Conservation (phyloP, 2,888 invertebrate genomes). For the Zele albiditarsus region DNA sequence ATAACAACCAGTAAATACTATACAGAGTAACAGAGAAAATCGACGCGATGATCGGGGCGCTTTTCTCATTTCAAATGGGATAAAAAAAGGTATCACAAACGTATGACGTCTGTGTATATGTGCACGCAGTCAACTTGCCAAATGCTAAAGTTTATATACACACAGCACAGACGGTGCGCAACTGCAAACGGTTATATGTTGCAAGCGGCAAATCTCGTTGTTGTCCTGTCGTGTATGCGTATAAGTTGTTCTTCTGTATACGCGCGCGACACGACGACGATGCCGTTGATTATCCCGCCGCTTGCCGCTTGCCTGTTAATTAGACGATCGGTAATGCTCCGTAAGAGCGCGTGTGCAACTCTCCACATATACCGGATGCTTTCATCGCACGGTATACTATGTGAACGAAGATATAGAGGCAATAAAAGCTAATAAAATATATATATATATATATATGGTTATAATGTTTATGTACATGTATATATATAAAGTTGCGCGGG, state of each 20-base stretch:
- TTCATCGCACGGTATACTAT: background rate
- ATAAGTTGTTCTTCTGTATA: constrained; percentile 3
- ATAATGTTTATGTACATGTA: constrained; percentile 7
- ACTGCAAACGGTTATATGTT: background rate
- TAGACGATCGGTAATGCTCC: constrained; percentile 20
- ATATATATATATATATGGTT: background rate
- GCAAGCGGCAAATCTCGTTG: constrained; percentile 6
- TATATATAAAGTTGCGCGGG: constrained; percentile 5
- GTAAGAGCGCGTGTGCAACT: background rate
- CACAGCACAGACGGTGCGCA: background rate
- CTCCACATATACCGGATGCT: background rate
- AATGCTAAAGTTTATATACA: background rate
- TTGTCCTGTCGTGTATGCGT: background rate
- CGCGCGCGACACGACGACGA: background rate
- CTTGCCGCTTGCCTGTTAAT: constrained; percentile 18
- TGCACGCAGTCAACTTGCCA: background rate
- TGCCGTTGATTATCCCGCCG: constrained; percentile 18
- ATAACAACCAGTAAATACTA: background rate
- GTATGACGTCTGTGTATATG: background rate
- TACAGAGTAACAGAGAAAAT: background rate
- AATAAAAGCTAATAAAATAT: constrained; percentile 13
- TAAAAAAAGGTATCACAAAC: background rate
- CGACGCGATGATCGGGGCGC: background rate
- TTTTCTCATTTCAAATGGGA: background rate
- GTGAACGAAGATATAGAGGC: background rate